Conservation (phyloP, 2,113 vertebrate genomes). For the Boulengeromyrus knoepffleri region DNA sequence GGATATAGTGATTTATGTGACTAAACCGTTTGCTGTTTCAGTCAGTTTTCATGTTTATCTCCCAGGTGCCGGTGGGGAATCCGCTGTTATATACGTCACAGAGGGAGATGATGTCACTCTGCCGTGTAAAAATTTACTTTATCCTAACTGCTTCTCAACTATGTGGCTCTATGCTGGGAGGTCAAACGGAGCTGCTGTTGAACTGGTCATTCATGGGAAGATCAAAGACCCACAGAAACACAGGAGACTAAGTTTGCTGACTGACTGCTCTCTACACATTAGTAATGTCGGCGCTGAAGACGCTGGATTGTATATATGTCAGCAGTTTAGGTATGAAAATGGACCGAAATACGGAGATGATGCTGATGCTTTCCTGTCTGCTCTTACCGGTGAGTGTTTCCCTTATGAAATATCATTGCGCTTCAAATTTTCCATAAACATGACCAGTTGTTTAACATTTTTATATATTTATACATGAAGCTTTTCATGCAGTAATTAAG, state of each 20-base stretch:
- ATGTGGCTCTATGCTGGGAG: background rate
- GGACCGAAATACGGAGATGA: background rate
- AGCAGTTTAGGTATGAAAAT: background rate
- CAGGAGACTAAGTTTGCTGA: background rate
- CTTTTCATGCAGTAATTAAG: background rate
- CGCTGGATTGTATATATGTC: background rate
- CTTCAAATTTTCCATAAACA: background rate
- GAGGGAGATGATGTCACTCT: background rate
- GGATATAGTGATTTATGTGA: no score
- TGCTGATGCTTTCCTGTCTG: background rate
- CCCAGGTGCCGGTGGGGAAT: background rate
- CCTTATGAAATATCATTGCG: background rate
- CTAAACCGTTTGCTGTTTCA: no score
- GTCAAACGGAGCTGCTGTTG: rapidly evolving
- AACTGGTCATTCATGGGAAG: background rate
- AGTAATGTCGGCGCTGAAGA: background rate
- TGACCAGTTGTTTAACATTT: no score
- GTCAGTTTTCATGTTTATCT: background rate
- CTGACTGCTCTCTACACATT: background rate
- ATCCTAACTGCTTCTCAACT: background rate
- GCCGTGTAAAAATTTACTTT: background rate
- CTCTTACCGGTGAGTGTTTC: background rate
- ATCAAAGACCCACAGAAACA: background rate
- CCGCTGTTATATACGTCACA: background rate
- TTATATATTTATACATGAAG: no score